phyloP scores from a whole-genome alignment of 2,113 vertebrate genomes.

The Orthonyx spaldingii region DNA sequence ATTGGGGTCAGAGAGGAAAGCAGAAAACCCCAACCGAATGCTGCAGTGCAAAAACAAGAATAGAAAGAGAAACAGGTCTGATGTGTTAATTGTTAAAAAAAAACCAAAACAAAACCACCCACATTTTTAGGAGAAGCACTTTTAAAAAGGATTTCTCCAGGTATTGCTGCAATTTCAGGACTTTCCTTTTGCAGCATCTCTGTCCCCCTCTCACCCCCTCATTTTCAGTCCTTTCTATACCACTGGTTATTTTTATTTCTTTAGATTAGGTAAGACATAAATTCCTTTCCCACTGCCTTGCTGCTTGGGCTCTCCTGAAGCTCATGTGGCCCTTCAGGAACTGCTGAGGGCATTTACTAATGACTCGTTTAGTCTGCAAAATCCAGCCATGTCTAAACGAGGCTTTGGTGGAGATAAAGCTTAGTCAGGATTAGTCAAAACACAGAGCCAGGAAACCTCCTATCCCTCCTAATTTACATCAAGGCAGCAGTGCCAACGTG shows the following conservation, averaged over 20 bases:
- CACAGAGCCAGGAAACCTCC: neutral
- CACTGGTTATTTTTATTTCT: neutral
- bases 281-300: neutral
- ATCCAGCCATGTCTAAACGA: rapidly evolving
- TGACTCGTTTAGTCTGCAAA: neutral
- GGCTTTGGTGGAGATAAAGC: neutral
- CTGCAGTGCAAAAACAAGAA: neutral
- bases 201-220: neutral
- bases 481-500: neutral
- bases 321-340: neutral
- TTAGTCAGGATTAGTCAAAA: neutral
- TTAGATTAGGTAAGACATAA: neutral
- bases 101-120: too few relatives aligned
- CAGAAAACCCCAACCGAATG: neutral
- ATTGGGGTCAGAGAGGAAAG: neutral
- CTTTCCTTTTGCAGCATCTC: neutral
- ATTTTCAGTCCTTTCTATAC: neutral
- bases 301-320: neutral
- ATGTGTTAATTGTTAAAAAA: neutral
- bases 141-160: neutral
- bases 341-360: neutral
- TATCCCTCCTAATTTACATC: neutral
- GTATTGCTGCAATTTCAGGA: neutral
- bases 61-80: neutral
- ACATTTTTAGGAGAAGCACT: neutral